These are phyloP conservation scores for Pharmacophagus antenor DNA, from an alignment of 2,888 invertebrate species.

Conservation along the genomic window DNA sequence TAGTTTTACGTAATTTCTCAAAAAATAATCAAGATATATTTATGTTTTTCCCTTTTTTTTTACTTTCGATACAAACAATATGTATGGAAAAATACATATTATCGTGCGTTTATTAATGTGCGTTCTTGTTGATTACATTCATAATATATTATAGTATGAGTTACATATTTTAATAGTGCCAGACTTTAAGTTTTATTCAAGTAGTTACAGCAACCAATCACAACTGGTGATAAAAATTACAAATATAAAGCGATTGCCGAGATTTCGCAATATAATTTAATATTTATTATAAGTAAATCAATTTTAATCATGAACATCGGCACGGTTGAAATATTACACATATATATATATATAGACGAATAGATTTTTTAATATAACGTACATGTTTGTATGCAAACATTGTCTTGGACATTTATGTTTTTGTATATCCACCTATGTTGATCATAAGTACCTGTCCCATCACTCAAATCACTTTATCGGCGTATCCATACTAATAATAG, in stretches of 20 bases:
- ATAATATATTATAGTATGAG: too few relatives aligned
- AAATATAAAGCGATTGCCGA: conserved; percentile 39
- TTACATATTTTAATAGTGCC: background rate
- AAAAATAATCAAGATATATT: too few relatives aligned
- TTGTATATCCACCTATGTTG: background rate
- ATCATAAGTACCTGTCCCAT: conserved; percentile 46
- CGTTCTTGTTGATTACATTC: conserved; percentile 11
- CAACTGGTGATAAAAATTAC: conserved; percentile 27
- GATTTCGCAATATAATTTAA: conserved; percentile 35
- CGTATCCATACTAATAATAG: background rate
- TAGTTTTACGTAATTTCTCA: too few relatives aligned
- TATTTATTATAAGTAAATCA: background rate
- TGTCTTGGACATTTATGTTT: too few relatives aligned
- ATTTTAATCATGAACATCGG: background rate
- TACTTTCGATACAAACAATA: background rate
- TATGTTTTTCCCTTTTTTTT: background rate
- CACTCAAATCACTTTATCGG: conserved; percentile 37
- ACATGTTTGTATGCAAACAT: too few relatives aligned
- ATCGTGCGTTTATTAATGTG: conserved; percentile 10
- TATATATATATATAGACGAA: too few relatives aligned
- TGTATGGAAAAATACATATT: background rate
- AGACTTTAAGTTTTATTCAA: conserved; percentile 27
- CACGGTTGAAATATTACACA: too few relatives aligned
- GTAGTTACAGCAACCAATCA: conserved; percentile 27
- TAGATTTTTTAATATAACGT: too few relatives aligned